Conservation (phyloP, 2,797 vertebrate species). For the Anas capensis region DNA sequence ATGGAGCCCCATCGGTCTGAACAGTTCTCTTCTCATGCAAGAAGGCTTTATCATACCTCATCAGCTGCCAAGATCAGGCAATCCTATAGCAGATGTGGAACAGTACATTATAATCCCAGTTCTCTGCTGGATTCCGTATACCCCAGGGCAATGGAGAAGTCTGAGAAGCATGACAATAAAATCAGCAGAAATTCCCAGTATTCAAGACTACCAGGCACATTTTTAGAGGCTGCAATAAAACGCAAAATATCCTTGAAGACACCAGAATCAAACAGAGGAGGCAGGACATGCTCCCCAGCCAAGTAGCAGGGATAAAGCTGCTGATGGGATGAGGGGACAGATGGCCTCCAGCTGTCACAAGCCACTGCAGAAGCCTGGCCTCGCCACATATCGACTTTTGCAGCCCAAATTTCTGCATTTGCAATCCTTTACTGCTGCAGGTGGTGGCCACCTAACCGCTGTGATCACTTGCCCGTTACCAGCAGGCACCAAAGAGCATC, state of each 20-base stretch:
- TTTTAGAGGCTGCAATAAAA: neutral
- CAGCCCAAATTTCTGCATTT: neutral
- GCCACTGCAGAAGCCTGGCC: neutral
- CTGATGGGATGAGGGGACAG: neutral
- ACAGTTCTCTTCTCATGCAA: neutral
- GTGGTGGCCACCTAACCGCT: neutral
- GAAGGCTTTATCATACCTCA: neutral
- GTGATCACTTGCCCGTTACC: accelerated
- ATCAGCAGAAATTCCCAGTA: neutral
- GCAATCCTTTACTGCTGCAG: neutral
- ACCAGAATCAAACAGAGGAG: neutral
- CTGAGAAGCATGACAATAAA: neutral
- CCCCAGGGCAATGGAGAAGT: neutral
- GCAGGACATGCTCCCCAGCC: neutral
- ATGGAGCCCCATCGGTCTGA: neutral
- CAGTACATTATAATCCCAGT: neutral
- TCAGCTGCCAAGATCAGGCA: neutral
- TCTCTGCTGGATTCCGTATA: neutral
- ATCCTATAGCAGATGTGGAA: neutral
- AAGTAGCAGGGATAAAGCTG: neutral
- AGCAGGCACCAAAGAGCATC: neutral
- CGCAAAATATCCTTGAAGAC: neutral
- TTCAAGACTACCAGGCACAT: neutral
- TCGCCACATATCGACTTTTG: neutral
- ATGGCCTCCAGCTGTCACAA: neutral